phyloP scores from a whole-genome alignment of 2,113 vertebrate genomes.

The Embiotoca jacksoni region DNA sequence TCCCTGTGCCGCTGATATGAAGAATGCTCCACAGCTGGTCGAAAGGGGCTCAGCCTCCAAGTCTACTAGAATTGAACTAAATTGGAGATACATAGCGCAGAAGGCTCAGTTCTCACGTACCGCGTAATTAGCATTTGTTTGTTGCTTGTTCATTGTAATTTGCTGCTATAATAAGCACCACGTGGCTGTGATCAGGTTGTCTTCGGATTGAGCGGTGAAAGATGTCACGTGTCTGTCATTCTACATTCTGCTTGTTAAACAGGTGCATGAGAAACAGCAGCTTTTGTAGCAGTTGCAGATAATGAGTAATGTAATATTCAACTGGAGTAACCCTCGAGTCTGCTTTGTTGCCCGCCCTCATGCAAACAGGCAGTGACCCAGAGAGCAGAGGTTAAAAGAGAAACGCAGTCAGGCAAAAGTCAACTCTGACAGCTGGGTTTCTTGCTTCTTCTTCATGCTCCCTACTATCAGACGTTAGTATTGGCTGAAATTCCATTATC shows the following conservation, averaged over 20 bases:
- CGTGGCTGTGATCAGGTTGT: conserved; percentile 7
- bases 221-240: neutral
- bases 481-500: neutral
- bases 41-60: neutral
- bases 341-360: neutral
- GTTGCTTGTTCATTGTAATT: neutral
- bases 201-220: conserved; percentile 3
- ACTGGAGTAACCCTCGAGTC: neutral
- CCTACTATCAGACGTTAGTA: neutral
- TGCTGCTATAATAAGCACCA: neutral
- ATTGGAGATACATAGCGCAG: neutral
- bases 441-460: neutral
- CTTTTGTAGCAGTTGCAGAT: neutral
- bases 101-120: too few species aligned
- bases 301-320: conserved; percentile 11
- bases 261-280: conserved; percentile 29
- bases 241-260: neutral
- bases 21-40: neutral
- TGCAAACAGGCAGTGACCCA: conserved; percentile 14
- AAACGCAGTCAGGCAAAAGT: conserved; percentile 7
- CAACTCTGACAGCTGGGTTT: neutral
- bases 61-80: neutral
- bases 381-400: neutral
- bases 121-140: conserved; percentile 15
- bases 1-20: neutral